phyloP scores from a whole-genome alignment of 2,797 vertebrate species.

The Sarcoramphus papa region DNA sequence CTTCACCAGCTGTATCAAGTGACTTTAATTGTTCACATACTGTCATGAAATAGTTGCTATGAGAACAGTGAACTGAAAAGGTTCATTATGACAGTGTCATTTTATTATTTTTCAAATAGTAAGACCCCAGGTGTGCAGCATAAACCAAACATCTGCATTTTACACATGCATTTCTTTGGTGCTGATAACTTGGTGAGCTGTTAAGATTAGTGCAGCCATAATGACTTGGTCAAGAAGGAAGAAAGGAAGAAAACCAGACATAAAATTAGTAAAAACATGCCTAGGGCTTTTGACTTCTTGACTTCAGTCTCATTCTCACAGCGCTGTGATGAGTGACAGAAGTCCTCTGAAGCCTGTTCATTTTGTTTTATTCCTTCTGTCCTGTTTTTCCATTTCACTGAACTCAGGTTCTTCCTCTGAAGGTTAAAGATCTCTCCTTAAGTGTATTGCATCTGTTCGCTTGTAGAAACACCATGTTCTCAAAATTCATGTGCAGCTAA shows the following conservation, averaged over 20 bases:
- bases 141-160: neutral
- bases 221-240: neutral
- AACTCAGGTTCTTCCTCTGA: neutral
- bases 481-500: neutral
- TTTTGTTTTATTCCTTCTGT: constrained; percentile 27
- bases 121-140: neutral
- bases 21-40: neutral
- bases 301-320: neutral
- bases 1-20: neutral
- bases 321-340: constrained; percentile 11
- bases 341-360: constrained; percentile 3
- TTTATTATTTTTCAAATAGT: neutral
- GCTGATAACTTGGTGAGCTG: neutral
- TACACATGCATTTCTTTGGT: neutral
- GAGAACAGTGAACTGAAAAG: neutral
- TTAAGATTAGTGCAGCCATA: neutral
- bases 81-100: neutral
- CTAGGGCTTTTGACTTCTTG: constrained; percentile 11
- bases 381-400: constrained; percentile 20
- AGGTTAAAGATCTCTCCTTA: constrained; percentile 48
- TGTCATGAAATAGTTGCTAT: neutral
- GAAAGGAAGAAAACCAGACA: neutral
- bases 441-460: neutral
- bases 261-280: neutral
- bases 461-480: neutral